A percentile compares a stretch with the other conserved stretches of the same genome.
phyloP scores from a whole-genome alignment of 2,113 vertebrate species.

The Nycticebus coucang region DNA sequence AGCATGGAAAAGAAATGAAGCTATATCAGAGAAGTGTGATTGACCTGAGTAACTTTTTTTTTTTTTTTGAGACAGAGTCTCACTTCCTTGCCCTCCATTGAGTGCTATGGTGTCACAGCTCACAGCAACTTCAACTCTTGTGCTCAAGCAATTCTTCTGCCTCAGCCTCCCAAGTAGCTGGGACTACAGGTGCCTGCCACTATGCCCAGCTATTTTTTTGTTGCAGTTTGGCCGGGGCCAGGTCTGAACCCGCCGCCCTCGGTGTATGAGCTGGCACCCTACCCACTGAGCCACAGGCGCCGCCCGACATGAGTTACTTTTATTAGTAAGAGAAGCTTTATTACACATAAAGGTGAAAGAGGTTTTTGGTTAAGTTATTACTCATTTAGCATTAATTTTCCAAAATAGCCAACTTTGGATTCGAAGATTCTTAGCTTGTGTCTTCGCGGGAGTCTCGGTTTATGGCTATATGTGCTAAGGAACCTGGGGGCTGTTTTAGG shows the following conservation, averaged over 20 bases:
- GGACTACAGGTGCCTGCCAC: no score
- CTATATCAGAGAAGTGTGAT: neutral
- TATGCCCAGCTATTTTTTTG: no score
- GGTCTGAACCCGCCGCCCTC: no score
- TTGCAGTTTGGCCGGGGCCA: no score
- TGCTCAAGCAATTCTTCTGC: no score
- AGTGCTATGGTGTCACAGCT: no score
- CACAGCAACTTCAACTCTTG: no score
- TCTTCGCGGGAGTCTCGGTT: neutral
- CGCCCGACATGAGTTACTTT: neutral
- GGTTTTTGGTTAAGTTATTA: neutral
- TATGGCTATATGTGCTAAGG: neutral
- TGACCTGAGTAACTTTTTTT: conserved; percentile 36
- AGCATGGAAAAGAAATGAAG: conserved; percentile 22
- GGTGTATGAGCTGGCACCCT: no score
- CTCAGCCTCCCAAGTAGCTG: no score
- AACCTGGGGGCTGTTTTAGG: neutral
- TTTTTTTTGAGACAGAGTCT: no score
- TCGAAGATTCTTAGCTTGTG: neutral
- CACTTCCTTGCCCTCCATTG: no score
- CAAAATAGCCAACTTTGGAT: conserved; percentile 23
- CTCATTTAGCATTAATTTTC: conserved; percentile 59
- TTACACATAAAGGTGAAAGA: neutral
- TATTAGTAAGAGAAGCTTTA: conserved; percentile 41
- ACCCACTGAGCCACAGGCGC: no score